Evolutionary conservation across 2,113 vertebrate genomes (phyloP).

Genomic region (Nyctereutes procyonoides): DNA sequence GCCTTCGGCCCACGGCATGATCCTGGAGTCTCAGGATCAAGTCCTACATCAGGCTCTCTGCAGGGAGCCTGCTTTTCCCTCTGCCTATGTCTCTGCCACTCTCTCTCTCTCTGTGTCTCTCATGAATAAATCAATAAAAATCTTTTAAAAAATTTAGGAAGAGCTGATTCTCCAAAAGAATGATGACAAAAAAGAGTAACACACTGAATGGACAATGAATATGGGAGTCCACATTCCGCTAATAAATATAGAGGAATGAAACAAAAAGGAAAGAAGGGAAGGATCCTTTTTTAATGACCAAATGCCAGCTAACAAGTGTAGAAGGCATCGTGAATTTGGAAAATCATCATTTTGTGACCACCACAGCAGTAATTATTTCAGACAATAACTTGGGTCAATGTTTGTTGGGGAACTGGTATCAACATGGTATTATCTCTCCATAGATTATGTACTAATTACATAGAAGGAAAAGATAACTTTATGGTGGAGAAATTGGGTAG

Average conservation of each 20-base stretch:
- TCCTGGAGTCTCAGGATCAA: no score
- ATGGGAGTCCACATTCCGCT: no score
- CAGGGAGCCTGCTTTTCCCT: no score
- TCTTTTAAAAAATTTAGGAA: background rate
- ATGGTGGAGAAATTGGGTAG: background rate
- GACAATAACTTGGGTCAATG: background rate
- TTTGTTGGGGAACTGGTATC: background rate
- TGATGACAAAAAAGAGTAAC: background rate
- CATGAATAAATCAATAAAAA: no score
- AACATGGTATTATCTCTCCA: background rate
- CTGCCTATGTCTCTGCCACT: no score
- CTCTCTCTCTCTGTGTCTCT: no score
- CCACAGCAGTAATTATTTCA: background rate
- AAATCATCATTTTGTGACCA: background rate
- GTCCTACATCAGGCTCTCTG: no score
- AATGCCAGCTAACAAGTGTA: background rate
- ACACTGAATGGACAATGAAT: background rate
- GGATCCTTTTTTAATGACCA: background rate
- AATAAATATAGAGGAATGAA: background rate
- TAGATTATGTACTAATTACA: background rate
- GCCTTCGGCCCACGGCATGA: no score
- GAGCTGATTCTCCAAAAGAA: background rate
- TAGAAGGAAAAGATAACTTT: background rate
- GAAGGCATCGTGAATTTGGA: background rate
- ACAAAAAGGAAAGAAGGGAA: background rate